Percentiles rank a stretch among this genome's conserved stretches.
phyloP scores from a whole-genome alignment of 2,888 invertebrate genomes.

The Lithosia quadra region DNA sequence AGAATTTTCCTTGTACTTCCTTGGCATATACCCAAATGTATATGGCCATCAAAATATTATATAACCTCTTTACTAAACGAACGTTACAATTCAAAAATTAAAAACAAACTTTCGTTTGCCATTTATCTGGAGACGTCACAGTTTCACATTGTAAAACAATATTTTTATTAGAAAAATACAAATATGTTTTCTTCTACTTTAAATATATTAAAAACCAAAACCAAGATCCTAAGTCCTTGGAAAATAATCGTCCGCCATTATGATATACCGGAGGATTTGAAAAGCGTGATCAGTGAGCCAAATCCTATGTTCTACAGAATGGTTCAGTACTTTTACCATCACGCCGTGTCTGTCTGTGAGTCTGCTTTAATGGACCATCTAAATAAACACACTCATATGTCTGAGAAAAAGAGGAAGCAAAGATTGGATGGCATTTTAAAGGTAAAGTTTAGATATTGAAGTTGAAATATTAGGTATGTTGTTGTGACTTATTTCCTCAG shows the following conservation, averaged over 20 bases:
- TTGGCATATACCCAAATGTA: background rate
- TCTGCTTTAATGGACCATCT: constrained; percentile 84
- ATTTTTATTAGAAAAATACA: constrained; percentile 12
- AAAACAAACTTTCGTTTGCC: constrained; percentile 11
- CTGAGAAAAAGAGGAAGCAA: constrained; percentile 87
- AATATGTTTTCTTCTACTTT: constrained; percentile 30
- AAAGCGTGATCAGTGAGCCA: constrained; percentile 61
- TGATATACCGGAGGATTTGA: constrained; percentile 75
- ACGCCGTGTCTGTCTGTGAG: constrained; percentile 85
- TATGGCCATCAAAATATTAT: background rate
- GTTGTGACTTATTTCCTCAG: background rate
- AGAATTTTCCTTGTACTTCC: too few species aligned
- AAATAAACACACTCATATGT: constrained; percentile 78
- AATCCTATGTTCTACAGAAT: constrained; percentile 88
- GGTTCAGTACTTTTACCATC: constrained; percentile 91
- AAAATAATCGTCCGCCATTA: constrained; percentile 58
- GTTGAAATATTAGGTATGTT: background rate
- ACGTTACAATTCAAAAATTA: constrained; percentile 15
- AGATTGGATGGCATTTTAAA: constrained; percentile 89
- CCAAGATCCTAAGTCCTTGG: constrained; percentile 29
- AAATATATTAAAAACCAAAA: constrained; percentile 23
- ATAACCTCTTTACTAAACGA: constrained; percentile 3
- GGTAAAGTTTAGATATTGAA: constrained; percentile 40
- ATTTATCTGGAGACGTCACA: background rate
- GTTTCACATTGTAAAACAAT: background rate